Evolutionary conservation across 2,888 invertebrate genomes (phyloP), one percentile per base, ranked within the genome.

Genomic region (Dinocampus coccinellae): DNA sequence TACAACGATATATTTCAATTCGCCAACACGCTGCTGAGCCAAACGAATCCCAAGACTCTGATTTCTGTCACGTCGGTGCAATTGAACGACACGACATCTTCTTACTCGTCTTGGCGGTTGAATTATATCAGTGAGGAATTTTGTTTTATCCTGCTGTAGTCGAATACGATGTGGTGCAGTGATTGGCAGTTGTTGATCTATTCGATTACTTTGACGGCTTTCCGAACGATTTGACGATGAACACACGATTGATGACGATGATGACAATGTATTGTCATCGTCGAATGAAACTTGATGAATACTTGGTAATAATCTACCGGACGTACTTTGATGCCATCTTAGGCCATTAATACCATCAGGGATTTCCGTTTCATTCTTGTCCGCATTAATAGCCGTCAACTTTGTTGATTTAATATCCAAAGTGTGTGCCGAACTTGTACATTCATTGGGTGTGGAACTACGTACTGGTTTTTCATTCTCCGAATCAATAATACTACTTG

Each of bases 31-130:
- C 80, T 93, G 92, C 78, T 93, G 93, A 36, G 93, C 92, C 75
- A 94, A 87, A 77, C 93, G 92, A 47, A 94, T 91, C 2, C 94
- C 94, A 42, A 94, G 89, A 78, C 91, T 92, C 82, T 93, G 93
- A 78, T 92, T 91, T 65, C 92, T 87, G 78, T 91, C 90, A 39
- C 91, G 90, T 82, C 93, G 92, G 70, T 91, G 89, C 77, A 94
- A 87, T 77, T 92, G 90, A 67, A 94, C 90, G 82, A 92, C 90
- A 73, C 92, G 88, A 83, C 92, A 92, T 62, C 92, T 88, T 72
- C 92, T 90, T 6, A 86, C 81, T 62, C 80, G 81, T 67, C 80
- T 83, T 16, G 82, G 79, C 9, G 83, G 82, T 64, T 85, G 82
- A 36, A 87, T 83, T 47, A 87, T 86, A 42, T 86, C 85, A 68